These are phyloP conservation scores for Caenorhabditis remanei DNA, from an alignment of 1,140 invertebrate species.

Conservation along the genomic window DNA sequence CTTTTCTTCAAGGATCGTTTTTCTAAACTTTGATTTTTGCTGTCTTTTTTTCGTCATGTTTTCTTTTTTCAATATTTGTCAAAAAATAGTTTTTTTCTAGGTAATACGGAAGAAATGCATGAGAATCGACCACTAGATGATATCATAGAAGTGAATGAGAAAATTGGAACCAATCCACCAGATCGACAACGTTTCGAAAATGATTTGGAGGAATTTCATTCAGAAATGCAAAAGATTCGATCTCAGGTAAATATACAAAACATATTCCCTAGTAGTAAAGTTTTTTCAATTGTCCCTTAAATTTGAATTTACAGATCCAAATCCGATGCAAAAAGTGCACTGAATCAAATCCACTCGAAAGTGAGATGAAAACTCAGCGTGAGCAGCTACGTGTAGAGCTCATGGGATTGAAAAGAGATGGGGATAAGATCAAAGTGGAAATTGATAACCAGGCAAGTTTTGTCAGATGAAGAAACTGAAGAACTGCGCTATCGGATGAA, in stretches of 20 bases:
- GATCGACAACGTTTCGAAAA: slow-evolving; percentile 35
- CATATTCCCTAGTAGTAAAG: neutral
- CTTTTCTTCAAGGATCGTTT: slow-evolving; percentile 31
- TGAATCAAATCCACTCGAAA: slow-evolving; percentile 5
- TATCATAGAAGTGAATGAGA: slow-evolving; percentile 38
- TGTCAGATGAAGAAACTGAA: neutral
- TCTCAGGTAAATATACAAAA: neutral
- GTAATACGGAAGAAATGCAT: slow-evolving; percentile 46
- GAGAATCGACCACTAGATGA: slow-evolving; percentile 33
- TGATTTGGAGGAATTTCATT: slow-evolving; percentile 31
- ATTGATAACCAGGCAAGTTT: slow-evolving; percentile 22
- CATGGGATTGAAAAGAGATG: neutral
- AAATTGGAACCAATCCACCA: neutral
- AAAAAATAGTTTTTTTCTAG: neutral
- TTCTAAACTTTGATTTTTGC: slow-evolving; percentile 1
- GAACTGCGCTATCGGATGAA: too few relatives aligned
- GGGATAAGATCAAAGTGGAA: slow-evolving; percentile 4
- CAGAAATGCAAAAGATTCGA: slow-evolving; percentile 6
- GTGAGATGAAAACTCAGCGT: slow-evolving; percentile 8
- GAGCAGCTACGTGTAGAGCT: slow-evolving; percentile 8
- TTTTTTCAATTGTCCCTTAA: neutral
- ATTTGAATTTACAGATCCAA: slow-evolving; percentile 17
- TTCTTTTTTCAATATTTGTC: neutral
- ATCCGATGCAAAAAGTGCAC: neutral
- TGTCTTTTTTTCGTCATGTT: neutral